Conservation (phyloP, 2,113 vertebrate genomes). For the Lichenostomus cassidix region DNA sequence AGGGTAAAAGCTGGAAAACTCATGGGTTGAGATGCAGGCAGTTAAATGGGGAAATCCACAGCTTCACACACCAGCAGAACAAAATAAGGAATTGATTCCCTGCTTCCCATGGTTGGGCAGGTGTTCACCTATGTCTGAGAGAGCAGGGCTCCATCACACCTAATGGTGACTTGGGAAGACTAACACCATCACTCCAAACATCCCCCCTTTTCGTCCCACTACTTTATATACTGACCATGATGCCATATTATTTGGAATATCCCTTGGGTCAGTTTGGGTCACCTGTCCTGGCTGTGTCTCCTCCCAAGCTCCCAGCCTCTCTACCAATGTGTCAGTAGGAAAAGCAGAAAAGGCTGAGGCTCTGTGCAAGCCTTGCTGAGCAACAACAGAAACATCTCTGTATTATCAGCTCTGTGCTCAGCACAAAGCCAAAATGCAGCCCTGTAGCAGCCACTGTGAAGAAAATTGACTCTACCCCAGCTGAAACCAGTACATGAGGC, state of each 20-base stretch:
- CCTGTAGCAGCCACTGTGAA: not conserved
- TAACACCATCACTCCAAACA: not conserved
- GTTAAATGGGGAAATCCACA: not conserved
- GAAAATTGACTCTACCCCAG: not conserved
- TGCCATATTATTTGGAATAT: not conserved
- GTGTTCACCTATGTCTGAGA: not conserved
- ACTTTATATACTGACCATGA: fast-evolving
- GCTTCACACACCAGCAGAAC: not conserved
- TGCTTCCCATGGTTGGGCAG: fast-evolving
- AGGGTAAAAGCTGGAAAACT: not conserved
- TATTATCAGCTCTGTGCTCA: not conserved
- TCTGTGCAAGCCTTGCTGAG: not conserved
- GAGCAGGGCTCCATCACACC: not conserved
- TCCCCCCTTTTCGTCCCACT: not conserved
- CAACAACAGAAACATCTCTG: fast-evolving
- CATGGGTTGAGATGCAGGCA: fast-evolving
- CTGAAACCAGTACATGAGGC: not conserved
- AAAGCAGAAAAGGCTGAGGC: not conserved
- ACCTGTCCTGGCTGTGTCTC: not conserved
- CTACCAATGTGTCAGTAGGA: fast-evolving
- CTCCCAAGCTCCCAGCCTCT: fast-evolving
- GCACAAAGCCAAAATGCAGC: not conserved
- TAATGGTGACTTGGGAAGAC: not conserved
- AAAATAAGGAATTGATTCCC: not conserved
- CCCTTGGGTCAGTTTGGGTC: not conserved